These are phyloP conservation scores for Mythimna ferrago DNA, from an alignment of 2,888 invertebrate species.

Conservation along the genomic window DNA sequence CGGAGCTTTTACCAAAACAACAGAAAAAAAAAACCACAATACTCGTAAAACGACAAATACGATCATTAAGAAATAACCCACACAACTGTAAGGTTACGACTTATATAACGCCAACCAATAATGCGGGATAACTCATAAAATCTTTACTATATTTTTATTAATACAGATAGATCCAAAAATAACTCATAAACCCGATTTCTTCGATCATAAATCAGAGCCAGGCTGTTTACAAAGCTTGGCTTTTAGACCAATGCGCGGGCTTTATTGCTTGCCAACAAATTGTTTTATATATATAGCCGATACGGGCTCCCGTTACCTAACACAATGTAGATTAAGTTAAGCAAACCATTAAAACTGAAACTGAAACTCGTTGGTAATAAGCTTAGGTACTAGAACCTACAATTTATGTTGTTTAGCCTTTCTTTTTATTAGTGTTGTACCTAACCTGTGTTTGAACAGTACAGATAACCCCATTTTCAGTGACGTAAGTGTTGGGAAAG, in stretches of 20 bases:
- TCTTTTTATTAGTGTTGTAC: conserved; percentile 26
- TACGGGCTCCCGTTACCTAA: conserved; percentile 47
- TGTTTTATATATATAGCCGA: conserved; percentile 60
- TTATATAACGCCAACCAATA: conserved; percentile 30
- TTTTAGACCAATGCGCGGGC: conserved; percentile 58
- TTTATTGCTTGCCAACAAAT: conserved; percentile 65
- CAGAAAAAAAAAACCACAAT: conserved; percentile 10
- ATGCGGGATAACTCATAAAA: conserved; percentile 35
- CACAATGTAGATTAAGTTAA: conserved; percentile 45
- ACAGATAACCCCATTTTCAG: conserved; percentile 19
- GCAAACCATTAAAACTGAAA: conserved; percentile 51
- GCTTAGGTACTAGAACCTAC: conserved; percentile 37
- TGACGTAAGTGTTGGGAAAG: background rate
- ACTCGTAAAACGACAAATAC: conserved; percentile 7
- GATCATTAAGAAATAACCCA: conserved; percentile 16
- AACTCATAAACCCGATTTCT: conserved; percentile 58
- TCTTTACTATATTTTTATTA: conserved; percentile 50
- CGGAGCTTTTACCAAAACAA: background rate
- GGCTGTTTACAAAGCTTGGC: conserved; percentile 58
- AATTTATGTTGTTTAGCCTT: conserved; percentile 37
- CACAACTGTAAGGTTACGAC: conserved; percentile 21
- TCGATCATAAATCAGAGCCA: conserved; percentile 60
- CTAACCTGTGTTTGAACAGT: conserved; percentile 12
- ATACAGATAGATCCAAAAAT: conserved; percentile 49
- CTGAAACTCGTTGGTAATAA: conserved; percentile 32